Evolutionary conservation across 2,888 invertebrate genomes (phyloP).

Genomic region (Chaitophorus viminalis): DNA sequence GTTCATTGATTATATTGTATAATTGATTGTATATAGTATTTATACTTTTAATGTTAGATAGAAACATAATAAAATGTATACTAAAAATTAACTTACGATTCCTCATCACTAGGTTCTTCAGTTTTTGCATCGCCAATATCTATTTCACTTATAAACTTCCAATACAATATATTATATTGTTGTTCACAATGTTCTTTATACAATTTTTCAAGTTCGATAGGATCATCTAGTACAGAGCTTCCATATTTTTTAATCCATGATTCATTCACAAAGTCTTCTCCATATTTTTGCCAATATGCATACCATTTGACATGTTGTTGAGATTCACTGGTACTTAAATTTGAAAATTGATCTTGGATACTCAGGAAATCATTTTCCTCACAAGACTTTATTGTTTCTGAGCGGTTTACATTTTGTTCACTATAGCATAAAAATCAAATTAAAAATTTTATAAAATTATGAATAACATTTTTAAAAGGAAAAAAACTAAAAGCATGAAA

Average conservation of each 20-base stretch:
- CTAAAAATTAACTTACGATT: constrained; percentile 6
- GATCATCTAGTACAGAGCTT: background rate
- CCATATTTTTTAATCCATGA: constrained; percentile 50
- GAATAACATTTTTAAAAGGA: background rate
- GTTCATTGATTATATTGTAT: too few relatives aligned
- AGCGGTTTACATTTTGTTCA: background rate
- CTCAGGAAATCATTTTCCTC: background rate
- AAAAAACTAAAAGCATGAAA: background rate
- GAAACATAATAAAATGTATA: background rate
- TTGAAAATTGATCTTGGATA: background rate
- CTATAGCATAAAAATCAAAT: background rate
- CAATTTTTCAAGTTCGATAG: background rate
- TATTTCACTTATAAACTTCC: constrained; percentile 35
- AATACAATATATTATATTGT: constrained; percentile 43
- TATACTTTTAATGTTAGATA: background rate
- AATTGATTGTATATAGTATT: too few relatives aligned
- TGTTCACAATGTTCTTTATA: constrained; percentile 37
- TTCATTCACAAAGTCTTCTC: constrained; percentile 48
- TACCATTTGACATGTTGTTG: constrained; percentile 41
- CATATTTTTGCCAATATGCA: constrained; percentile 56
- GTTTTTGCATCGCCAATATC: background rate
- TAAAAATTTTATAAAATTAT: background rate
- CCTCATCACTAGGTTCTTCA: background rate
- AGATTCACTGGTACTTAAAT: constrained; percentile 17
- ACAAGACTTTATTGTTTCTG: background rate